These are phyloP conservation scores for Chionoecetes opilio DNA, from an alignment of 1,140 invertebrate genomes.

Conservation along the genomic window DNA sequence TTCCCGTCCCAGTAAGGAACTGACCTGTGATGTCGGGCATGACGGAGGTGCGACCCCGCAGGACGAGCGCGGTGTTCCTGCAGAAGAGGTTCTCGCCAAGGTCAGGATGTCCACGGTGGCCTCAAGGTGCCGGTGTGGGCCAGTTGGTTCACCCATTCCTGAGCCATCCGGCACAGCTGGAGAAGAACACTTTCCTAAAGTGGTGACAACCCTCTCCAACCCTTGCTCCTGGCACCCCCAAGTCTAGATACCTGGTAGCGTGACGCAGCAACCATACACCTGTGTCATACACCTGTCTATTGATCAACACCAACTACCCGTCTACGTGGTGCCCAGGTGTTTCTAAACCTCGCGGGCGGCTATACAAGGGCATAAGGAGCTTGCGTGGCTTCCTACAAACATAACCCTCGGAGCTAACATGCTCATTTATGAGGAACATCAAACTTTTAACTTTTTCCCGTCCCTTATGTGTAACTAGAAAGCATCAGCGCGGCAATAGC, in stretches of 20 bases:
- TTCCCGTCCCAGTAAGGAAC: neutral
- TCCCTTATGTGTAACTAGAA: neutral
- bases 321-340: neutral
- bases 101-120: constrained; percentile 86
- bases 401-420: constrained; percentile 73
- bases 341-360: neutral
- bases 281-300: neutral
- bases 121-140: constrained; percentile 88
- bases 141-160: constrained; percentile 92
- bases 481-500: neutral
- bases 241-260: neutral
- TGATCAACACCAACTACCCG: constrained; percentile 14
- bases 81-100: constrained; percentile 93
- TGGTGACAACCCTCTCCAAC: neutral
- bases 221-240: neutral
- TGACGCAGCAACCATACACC: neutral
- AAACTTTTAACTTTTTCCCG: neutral
- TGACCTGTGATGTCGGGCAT: constrained; percentile 83
- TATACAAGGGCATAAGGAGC: neutral
- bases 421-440: neutral
- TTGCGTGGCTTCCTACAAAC: constrained; percentile 83
- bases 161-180: constrained; percentile 88
- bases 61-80: constrained; percentile 87
- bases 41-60: constrained; percentile 89
- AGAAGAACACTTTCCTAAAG: neutral